Base-by-base conservation (phyloP, 1,140 invertebrate genomes). In the Palaemon carinicauda region DNA sequence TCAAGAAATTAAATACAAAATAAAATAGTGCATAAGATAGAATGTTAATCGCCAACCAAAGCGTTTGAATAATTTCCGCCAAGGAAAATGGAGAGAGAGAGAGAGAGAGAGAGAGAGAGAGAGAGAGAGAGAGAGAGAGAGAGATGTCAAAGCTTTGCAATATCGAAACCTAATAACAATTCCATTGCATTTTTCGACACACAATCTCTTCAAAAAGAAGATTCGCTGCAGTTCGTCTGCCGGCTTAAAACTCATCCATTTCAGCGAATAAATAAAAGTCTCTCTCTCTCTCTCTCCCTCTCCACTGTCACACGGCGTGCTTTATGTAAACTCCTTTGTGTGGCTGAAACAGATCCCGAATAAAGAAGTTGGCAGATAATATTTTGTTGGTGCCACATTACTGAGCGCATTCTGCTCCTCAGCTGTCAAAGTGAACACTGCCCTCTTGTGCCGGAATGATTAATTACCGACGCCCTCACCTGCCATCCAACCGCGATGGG, bases 361-460 rank as follows among this genome's bases (percentile, higher is more conserved):
- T 69, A 41, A 69, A 69, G 65, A 69, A 21, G 65, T 24, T 69
- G 65, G 29, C 65, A 69, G 65, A 69, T 69, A 69, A 69, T 69
- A 69, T 69, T 69, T 31, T 69, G 65, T 69, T 27, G 65, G 29
- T 69, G 65, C 65, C 65, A 69, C 65, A 69, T 69, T 69, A 69
- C 65, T 31, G 65, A 17, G 24, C 65, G 65, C 65, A 27, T 69
- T 69, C 65, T 69, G 65, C 65, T 69, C 65, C 65, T 69, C 65
- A 69, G 65, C 65, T 69, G 65, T 69, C 65, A 69, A 69, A 69
- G 65, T 69, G 65, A 69, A 69, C 65, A 69, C 24, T 69, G 65
- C 65, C 65, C 65, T 69, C 65, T 69, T 69, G 65, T 69, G 65
- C 24, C 24, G 21, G 65, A 31, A 69, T 69, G 65, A 69, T 69